A percentile compares a stretch with the other conserved stretches of the same genome.
Evolutionary conservation across 2,113 vertebrate genomes (phyloP).

Genomic region (Neoarius graeffei): DNA sequence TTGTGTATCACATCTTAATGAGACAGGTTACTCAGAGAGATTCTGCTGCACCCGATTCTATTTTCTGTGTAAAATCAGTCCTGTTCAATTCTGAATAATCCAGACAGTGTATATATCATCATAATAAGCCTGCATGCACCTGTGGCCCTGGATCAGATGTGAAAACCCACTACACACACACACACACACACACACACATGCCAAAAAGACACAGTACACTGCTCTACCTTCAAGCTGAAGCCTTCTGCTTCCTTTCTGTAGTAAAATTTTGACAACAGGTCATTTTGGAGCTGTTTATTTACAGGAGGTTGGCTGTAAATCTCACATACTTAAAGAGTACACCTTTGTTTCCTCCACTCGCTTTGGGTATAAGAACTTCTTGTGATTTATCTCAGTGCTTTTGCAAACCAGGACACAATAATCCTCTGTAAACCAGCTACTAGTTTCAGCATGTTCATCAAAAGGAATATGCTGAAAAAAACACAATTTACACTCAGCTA

Average conservation of each 20-base stretch:
- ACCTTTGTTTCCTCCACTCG: constrained; percentile 29
- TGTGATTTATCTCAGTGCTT: constrained; percentile 28
- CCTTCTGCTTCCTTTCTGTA: constrained; percentile 10
- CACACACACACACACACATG: neutral
- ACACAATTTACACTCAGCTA: neutral
- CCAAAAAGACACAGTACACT: neutral
- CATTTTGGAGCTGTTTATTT: constrained; percentile 39
- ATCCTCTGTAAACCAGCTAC: constrained; percentile 19
- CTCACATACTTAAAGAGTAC: constrained; percentile 25
- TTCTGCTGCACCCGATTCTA: constrained; percentile 12
- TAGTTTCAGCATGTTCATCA: neutral
- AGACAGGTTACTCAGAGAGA: neutral
- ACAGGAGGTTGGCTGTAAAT: constrained; percentile 34
- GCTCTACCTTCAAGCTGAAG: neutral
- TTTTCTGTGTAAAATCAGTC: constrained; percentile 38
- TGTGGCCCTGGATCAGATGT: constrained; percentile 32
- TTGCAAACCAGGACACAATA: constrained; percentile 22
- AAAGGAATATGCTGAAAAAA: neutral
- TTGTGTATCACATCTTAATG: constrained; percentile 7
- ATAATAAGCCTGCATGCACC: constrained; percentile 31
- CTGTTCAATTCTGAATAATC: constrained; percentile 41
- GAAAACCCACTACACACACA: neutral
- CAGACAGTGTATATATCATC: constrained; percentile 35
- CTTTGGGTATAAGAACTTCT: constrained; percentile 40
- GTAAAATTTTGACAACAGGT: constrained; percentile 40